Evolutionary conservation across 1,140 invertebrate genomes (phyloP).

Genomic region (Listronotus oregonensis): DNA sequence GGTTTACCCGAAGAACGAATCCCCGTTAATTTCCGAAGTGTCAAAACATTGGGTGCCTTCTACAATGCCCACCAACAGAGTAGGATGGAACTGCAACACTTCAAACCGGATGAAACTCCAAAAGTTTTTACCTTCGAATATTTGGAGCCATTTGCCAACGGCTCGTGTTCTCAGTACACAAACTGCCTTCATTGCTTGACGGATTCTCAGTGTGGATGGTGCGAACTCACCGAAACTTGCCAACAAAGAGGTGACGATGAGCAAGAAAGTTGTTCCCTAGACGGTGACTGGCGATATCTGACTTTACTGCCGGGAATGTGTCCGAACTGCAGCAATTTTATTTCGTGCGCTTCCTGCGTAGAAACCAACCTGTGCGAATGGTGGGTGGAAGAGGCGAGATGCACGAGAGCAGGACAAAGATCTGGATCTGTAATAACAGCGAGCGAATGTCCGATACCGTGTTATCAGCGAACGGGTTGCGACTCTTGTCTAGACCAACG

Average conservation of each 20-base stretch:
- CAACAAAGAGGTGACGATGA: slow-evolving; percentile 68
- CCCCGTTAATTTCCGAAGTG: slow-evolving; percentile 74
- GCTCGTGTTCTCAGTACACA: slow-evolving; percentile 75
- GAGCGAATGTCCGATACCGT: slow-evolving; percentile 74
- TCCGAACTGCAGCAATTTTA: slow-evolving; percentile 84
- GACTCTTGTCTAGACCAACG: slow-evolving; percentile 80
- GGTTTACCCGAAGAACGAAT: slow-evolving; percentile 62
- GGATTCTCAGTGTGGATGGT: slow-evolving; percentile 91
- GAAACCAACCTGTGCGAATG: slow-evolving; percentile 77
- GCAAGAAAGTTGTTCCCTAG: slow-evolving; percentile 61
- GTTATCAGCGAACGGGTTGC: slow-evolving; percentile 76
- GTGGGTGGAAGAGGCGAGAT: slow-evolving; percentile 84
- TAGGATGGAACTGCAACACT: slow-evolving; percentile 80
- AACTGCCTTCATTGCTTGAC: slow-evolving; percentile 88
- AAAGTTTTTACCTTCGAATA: slow-evolving; percentile 89
- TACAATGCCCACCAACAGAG: slow-evolving; percentile 68
- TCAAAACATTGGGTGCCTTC: slow-evolving; percentile 58
- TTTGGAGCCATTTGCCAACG: slow-evolving; percentile 82
- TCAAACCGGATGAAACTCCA: slow-evolving; percentile 73
- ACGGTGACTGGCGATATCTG: slow-evolving; percentile 75
- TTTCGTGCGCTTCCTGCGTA: slow-evolving; percentile 81
- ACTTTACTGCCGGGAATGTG: slow-evolving; percentile 81
- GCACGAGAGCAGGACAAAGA: slow-evolving; percentile 76
- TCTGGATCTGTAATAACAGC: slow-evolving; percentile 66
- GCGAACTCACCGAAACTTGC: slow-evolving; percentile 71